Evolutionary conservation across 2,113 vertebrate genomes (phyloP).

Genomic region (Bufo bufo): DNA sequence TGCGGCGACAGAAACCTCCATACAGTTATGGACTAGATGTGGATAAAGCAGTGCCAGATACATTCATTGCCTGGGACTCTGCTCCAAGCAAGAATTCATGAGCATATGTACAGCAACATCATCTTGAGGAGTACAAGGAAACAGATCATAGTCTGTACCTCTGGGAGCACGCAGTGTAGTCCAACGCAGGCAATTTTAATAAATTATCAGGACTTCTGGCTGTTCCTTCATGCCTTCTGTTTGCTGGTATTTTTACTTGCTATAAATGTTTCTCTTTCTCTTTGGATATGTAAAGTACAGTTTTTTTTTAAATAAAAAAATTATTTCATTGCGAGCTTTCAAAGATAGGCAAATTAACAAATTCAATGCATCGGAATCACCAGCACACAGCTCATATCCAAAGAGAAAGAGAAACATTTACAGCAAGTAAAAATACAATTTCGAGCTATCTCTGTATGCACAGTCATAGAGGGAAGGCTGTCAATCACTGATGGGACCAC

Average conservation of each 20-base stretch:
- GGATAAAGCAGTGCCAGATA: slow-evolving; percentile 17
- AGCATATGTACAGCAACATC: slow-evolving; percentile 24
- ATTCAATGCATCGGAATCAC: too few species aligned
- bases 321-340: too few species aligned
- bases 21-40: background rate
- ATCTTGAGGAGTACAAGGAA: background rate
- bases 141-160: slow-evolving; percentile 19
- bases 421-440: background rate
- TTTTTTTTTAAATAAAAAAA: background rate
- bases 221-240: slow-evolving; percentile 34
- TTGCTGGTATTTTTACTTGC: background rate
- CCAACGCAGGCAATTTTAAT: slow-evolving; percentile 30
- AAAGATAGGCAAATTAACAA: too few species aligned
- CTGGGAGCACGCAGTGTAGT: background rate
- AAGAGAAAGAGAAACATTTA: background rate
- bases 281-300: background rate
- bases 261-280: background rate
- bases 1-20: slow-evolving; percentile 12
- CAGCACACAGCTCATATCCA: background rate
- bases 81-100: slow-evolving; percentile 13
- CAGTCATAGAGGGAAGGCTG: too few species aligned
- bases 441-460: too few species aligned
- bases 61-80: slow-evolving; percentile 29
- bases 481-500: too few species aligned
- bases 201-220: slow-evolving; percentile 36